These are phyloP conservation scores for Phalacrocorax aristotelis DNA, from an alignment of 2,113 vertebrate genomes.

Conservation along the genomic window DNA sequence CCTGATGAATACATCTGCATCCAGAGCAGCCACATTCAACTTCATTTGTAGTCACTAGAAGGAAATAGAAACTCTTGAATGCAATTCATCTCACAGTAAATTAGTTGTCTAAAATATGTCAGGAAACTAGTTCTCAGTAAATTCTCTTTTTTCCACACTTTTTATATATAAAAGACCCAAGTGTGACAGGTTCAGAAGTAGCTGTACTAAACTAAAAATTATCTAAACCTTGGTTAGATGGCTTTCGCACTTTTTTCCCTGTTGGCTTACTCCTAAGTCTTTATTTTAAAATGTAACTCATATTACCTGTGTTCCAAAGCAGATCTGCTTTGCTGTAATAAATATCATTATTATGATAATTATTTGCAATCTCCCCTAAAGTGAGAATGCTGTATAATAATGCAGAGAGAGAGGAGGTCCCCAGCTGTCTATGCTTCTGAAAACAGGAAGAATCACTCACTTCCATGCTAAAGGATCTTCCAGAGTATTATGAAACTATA, in stretches of 20 bases:
- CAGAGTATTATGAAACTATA: constrained; percentile 1
- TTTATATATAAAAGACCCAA: neutral
- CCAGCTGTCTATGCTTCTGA: neutral
- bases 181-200: neutral
- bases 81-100: neutral
- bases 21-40: neutral
- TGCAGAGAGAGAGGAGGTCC: neutral
- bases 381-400: neutral
- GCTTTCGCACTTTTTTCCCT: neutral
- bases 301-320: constrained; percentile 9
- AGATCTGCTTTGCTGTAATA: neutral
- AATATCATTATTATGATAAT: constrained; percentile 54
- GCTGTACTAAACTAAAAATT: neutral
- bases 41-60: neutral
- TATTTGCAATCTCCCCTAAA: constrained; percentile 24
- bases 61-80: neutral
- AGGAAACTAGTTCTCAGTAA: neutral
- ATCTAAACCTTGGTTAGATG: neutral
- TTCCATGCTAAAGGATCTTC: neutral
- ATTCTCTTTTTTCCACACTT: neutral
- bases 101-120: neutral
- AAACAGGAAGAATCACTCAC: neutral
- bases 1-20: neutral
- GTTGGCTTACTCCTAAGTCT: neutral
- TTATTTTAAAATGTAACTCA: constrained; percentile 35